Percentiles rank a stretch among this genome's conserved stretches.
phyloP scores from a whole-genome alignment of 2,113 vertebrate species.

The Montifringilla adamsi region DNA sequence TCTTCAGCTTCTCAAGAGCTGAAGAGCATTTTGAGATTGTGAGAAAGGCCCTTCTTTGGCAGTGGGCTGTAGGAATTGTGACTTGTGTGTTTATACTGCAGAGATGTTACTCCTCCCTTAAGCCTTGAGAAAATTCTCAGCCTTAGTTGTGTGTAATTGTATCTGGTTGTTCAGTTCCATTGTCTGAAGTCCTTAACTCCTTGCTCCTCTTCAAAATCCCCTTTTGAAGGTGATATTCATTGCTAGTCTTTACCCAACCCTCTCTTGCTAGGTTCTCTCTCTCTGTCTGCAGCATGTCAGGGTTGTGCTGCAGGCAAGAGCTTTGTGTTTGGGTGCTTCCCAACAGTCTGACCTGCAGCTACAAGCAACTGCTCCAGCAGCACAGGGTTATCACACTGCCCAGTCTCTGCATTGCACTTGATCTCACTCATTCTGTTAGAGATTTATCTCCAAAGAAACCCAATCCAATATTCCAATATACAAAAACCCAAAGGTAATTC shows the following conservation, averaged over 20 bases:
- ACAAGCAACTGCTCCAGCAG: neutral
- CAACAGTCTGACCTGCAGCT: neutral
- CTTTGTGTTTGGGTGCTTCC: neutral
- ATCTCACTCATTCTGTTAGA: neutral
- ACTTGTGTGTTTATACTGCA: neutral
- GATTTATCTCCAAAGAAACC: neutral
- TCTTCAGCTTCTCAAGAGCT: neutral
- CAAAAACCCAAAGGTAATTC: neutral
- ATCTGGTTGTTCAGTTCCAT: neutral
- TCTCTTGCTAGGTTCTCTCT: neutral
- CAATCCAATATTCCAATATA: neutral
- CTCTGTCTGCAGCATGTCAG: neutral
- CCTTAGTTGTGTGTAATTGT: neutral
- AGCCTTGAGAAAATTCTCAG: neutral
- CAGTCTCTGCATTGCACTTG: rapidly evolving
- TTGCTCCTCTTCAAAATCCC: neutral
- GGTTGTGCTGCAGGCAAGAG: neutral
- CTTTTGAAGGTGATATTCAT: neutral
- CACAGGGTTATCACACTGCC: rapidly evolving
- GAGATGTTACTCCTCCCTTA: neutral
- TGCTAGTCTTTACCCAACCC: neutral
- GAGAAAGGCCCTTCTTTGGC: neutral
- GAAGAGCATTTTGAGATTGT: neutral
- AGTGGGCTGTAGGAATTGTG: neutral
- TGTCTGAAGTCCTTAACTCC: neutral